Evolutionary conservation across 92 coral and sea anemone species (phyloP), one percentile per base, ranked within the genome.

Genomic region (Epizoanthus ramosus): DNA sequence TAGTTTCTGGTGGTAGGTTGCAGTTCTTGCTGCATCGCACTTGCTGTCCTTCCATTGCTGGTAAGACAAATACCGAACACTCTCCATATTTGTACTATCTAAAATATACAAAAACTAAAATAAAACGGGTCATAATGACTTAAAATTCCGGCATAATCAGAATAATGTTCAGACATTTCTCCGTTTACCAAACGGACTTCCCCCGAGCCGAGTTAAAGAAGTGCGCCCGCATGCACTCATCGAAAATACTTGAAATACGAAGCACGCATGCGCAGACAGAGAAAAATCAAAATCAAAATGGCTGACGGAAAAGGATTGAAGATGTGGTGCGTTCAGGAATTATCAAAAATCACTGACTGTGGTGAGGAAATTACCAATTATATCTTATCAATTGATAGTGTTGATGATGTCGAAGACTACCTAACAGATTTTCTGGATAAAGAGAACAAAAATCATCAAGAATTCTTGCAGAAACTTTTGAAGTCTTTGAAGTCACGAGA

Each of bases 31-130:
- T 37, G 92, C 85, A 80, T 85, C 98, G 43, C 80, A 90, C 67
- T 91, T 93, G 58, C 93, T 93, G 54, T 88, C 85, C 85, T 93
- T 93, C 98, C 98, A 93, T 54, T 93, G 98, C 66, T 93, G 98
- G 80, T 93, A 93, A 17, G 98, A 89, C 67, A 89, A 81, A 85
- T 93, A 93, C 72, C 98, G 80, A 53, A 93, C 98, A 72, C 98
- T 93, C 80, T 93, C 95, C 98, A 93, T 93, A 68, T 68, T 86
- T 79, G 7, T n/a, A 68, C 25, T 43, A 59, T 59, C 31, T 35
- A 22, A 43, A 77, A 60, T 10, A 59, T 6, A 18, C 45, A 61
- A 77, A 77, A 59, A 45, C 57, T 73, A 81, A 75, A 47, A 68
- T 53, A 75, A 70, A 71, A 73, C 60, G 79, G 74, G 89, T 54